Base-by-base conservation (phyloP, 2,888 invertebrate species). In the Chloroclysta siterata region DNA sequence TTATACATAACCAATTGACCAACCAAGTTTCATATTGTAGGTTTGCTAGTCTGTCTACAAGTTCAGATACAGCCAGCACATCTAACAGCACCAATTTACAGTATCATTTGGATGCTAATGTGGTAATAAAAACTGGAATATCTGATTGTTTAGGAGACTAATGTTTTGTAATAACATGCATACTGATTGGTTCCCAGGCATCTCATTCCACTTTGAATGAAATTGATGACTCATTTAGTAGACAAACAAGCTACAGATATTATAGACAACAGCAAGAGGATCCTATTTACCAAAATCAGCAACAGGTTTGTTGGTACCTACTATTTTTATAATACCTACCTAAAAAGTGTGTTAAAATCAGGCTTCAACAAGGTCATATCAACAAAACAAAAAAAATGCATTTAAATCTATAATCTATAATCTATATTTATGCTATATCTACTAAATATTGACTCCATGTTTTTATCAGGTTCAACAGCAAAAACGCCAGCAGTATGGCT, bases 1-100 rank as follows among this genome's bases (percentile, higher is more conserved):
- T 5, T 2, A 39, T 39, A 11, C 36, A 11, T 3, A 39, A 39
- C 11, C 11, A 39, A 3, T 39, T 39, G 36, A 22, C 5, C 11
- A 13, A 48, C 17, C 22, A 22, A 17, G 46, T 46, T 48, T 48
- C 28, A 48, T 48, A 22, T 84, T 82, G 33, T 74, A 96, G 96
- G 82, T 96, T 96, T 93, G 95, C 95, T 52, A 95, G 94, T 87
- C 88, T 96, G 70, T 95, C 95, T 7, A 89, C 91, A 48, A 87
- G 82, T 64, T 80, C 80, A 72, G 94, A 95, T 63, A 90, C 92
- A 61, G 87, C 89, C 44, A 91, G 89, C 74, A 84, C 88, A 60
- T 85, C 89, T 60, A 88, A 83, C 75, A 87, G 85, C 69, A 88
- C 87, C 71, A 91, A 89, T 75, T 91, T 91, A 29, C 92, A 93